phyloP scores from a whole-genome alignment of 2,113 vertebrate genomes.

The Microtus oregoni region DNA sequence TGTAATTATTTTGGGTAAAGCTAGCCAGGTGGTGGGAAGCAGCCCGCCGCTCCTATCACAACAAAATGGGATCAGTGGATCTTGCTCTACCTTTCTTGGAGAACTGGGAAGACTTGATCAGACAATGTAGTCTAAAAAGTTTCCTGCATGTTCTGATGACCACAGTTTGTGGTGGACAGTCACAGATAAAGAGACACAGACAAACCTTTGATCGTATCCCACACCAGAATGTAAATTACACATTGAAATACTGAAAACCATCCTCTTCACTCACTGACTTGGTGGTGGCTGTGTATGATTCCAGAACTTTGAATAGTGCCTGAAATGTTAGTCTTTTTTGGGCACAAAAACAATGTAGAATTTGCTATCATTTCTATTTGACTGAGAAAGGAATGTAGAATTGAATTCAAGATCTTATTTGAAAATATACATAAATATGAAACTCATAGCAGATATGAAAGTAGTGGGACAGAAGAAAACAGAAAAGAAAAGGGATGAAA shows the following conservation, averaged over 20 bases:
- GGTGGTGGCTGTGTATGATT: neutral
- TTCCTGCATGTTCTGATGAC: neutral
- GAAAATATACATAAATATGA: neutral
- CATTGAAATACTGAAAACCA: neutral
- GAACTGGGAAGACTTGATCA: neutral
- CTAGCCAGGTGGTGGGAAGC: no score
- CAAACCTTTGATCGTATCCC: neutral
- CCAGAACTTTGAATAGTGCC: neutral
- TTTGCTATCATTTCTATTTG: conserved; percentile 36
- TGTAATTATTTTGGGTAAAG: no score
- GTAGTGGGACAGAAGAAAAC: neutral
- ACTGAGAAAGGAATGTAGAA: neutral
- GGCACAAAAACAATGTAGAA: neutral
- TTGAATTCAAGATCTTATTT: neutral
- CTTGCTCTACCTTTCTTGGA: neutral
- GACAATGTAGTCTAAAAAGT: neutral
- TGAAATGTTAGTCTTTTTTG: neutral
- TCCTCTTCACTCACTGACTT: neutral
- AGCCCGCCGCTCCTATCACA: no score
- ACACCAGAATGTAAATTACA: neutral
- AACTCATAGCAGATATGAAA: neutral
- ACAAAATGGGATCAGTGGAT: neutral
- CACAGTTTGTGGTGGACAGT: neutral
- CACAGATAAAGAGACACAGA: neutral
- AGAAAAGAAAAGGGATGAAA: neutral